Conservation (phyloP, 1,140 invertebrate species). For the Onthophagus taurus region DNA sequence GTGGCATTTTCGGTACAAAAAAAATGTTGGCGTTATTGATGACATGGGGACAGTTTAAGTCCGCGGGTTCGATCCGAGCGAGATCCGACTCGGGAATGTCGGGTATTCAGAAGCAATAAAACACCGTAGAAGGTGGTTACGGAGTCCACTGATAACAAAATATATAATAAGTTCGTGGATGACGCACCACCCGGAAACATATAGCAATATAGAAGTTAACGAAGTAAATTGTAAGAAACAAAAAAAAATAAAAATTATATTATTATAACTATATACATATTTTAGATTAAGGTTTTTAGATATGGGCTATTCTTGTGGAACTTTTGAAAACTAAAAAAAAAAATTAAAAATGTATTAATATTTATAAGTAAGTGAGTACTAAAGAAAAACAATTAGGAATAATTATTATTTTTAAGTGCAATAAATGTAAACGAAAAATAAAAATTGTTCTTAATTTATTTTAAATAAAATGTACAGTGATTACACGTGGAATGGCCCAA, state of each 20-base stretch:
- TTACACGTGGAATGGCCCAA: no score
- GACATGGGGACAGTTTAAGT: conserved; percentile 17
- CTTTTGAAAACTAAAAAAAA: no score
- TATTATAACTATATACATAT: neutral
- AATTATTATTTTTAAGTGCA: no score
- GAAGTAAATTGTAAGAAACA: conserved; percentile 7
- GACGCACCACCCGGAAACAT: conserved; percentile 28
- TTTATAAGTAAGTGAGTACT: no score
- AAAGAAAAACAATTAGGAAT: neutral
- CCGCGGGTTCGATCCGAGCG: conserved; percentile 18
- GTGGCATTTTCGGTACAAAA: no score
- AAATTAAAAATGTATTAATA: no score
- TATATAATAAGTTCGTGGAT: no score
- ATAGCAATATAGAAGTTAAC: conserved; percentile 34
- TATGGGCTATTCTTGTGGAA: no score
- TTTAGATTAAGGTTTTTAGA: neutral
- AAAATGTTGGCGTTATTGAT: no score
- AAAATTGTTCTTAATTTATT: no score
- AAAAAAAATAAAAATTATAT: conserved; percentile 5
- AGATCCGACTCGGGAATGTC: conserved; percentile 28
- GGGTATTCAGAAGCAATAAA: conserved; percentile 41
- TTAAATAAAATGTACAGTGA: no score
- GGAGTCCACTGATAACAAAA: conserved; percentile 7
- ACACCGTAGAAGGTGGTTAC: conserved; percentile 31
- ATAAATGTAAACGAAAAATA: no score